Conservation (phyloP, 2,888 invertebrate genomes). For the Parelbella ahira region DNA sequence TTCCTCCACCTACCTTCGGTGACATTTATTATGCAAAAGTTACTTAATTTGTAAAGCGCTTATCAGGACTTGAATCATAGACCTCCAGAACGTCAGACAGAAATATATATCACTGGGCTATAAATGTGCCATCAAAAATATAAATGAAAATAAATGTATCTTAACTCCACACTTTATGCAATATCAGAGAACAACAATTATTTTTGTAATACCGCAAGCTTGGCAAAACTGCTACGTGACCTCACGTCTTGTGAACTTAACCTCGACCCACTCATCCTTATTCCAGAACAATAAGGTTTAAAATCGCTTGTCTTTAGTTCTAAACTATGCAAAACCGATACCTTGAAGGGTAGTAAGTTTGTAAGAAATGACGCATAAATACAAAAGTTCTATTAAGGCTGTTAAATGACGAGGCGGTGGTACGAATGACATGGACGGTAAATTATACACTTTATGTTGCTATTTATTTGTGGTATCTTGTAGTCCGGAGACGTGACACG, state of each 20-base stretch:
- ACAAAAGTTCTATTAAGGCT: slow-evolving; percentile 14
- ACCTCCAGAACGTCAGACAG: too few species aligned
- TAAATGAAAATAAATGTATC: slow-evolving; percentile 9
- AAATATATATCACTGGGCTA: too few species aligned
- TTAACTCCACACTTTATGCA: slow-evolving; percentile 12
- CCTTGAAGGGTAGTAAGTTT: slow-evolving; percentile 20
- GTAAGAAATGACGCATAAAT: slow-evolving; percentile 22
- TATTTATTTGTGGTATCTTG: too few species aligned
- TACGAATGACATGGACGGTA: slow-evolving; percentile 15
- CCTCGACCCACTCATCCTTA: slow-evolving; percentile 10
- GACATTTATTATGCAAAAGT: too few species aligned
- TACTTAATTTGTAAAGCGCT: too few species aligned
- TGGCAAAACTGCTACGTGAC: slow-evolving; percentile 23
- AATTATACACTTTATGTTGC: slow-evolving; percentile 13
- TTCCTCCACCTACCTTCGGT: too few species aligned
- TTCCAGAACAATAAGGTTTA: neutral
- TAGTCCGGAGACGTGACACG: too few species aligned
- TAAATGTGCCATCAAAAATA: too few species aligned
- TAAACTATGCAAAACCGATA: slow-evolving; percentile 20
- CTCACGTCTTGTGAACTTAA: slow-evolving; percentile 8
- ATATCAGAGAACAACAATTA: slow-evolving; percentile 19
- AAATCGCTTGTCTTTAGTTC: slow-evolving; percentile 2
- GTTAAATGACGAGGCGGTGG: slow-evolving; percentile 17
- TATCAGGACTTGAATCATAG: too few species aligned
- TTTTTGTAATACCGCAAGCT: slow-evolving; percentile 23